Percentiles rank a stretch among this genome's conserved stretches.
Conservation (phyloP, 2,113 vertebrate genomes). For the Tiliqua scincoides region DNA sequence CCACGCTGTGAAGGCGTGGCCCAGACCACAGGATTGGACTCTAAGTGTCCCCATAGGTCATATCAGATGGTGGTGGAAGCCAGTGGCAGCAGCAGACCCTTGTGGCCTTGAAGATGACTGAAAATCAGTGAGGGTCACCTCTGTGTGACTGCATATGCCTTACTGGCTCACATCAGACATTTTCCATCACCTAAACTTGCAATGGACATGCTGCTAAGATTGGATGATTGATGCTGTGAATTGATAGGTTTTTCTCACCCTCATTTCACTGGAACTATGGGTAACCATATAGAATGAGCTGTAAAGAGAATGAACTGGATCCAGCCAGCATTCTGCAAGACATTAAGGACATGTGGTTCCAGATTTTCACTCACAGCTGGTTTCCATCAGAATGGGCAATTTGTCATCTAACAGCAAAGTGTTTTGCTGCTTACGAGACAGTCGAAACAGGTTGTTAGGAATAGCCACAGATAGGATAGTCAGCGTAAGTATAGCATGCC, state of each 20-base stretch:
- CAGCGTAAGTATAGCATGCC: slow-evolving; percentile 9
- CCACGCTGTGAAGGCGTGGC: too few relatives aligned
- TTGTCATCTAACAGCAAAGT: slow-evolving; percentile 54
- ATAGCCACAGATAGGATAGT: slow-evolving; percentile 22
- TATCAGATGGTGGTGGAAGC: too few relatives aligned
- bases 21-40: too few relatives aligned
- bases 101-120: too few relatives aligned
- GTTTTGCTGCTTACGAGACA: slow-evolving; percentile 50
- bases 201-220: not conserved
- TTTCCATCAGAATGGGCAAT: slow-evolving; percentile 49
- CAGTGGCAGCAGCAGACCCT: too few relatives aligned
- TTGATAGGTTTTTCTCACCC: slow-evolving; percentile 5
- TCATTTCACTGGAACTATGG: slow-evolving; percentile 25
- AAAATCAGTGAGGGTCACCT: too few relatives aligned
- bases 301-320: slow-evolving; percentile 27
- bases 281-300: slow-evolving; percentile 15
- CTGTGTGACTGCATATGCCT: not conserved
- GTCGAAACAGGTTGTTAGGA: slow-evolving; percentile 45
- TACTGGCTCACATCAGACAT: slow-evolving; percentile 7
- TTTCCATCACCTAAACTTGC: slow-evolving; percentile 11
- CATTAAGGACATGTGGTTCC: slow-evolving; percentile 27
- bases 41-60: too few relatives aligned
- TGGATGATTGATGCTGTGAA: slow-evolving; percentile 37
- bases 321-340: slow-evolving; percentile 25
- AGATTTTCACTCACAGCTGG: slow-evolving; percentile 48